Base-by-base conservation (phyloP, 2,113 vertebrate genomes). In the Petrocephalus zakoni region DNA sequence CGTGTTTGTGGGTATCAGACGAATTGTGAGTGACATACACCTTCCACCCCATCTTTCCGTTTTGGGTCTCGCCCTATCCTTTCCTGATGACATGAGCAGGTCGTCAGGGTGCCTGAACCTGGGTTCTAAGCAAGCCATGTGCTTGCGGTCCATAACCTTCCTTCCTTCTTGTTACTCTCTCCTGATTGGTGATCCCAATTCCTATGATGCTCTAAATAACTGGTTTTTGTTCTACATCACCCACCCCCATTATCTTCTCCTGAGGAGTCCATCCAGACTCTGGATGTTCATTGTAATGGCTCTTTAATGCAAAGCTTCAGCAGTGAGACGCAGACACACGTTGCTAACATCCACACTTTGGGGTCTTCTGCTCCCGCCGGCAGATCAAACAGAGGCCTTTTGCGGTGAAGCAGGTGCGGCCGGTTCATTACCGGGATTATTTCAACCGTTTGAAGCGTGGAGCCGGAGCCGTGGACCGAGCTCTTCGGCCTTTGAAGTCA, bases 401-500 rank as follows among this genome's bases (percentile, higher is more conserved):
- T 49, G 46, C 85, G 52, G 86, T 6, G 87, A 88, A 68, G 37
- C 87, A 87, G 61, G 88, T 91, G 87, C 53, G 55, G 89, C 90
- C 90, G 81, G 86, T 25, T 75, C 37, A 88, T 84, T 19, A 56
- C 49, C 21, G 61, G 42, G 83, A 85, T 58, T 52, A 68, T 89
- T 75, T 34, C 25, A 17, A 29, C 55, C 49, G 46, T 89, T 86
- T 72, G 61, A 89, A 68, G 22, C 46, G 81, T 58, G 5, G 75
- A 87, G 87, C 47, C 58, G 72, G 55, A 64, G 25, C 56, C 29
- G 42, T 86, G 34, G 89, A 51, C 64, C 42, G 25, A 68, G 56
- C 49, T 17, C 37, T 86, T 46, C 85, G n/a, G 22, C 88, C 91
- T 91, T 91, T 91, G 88, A 91, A 90, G 88, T 88, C 42, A 34